A percentile compares a stretch with the other conserved stretches of the same genome.
phyloP scores from a whole-genome alignment of 2,888 invertebrate species.

The Laspeyria flexula region DNA sequence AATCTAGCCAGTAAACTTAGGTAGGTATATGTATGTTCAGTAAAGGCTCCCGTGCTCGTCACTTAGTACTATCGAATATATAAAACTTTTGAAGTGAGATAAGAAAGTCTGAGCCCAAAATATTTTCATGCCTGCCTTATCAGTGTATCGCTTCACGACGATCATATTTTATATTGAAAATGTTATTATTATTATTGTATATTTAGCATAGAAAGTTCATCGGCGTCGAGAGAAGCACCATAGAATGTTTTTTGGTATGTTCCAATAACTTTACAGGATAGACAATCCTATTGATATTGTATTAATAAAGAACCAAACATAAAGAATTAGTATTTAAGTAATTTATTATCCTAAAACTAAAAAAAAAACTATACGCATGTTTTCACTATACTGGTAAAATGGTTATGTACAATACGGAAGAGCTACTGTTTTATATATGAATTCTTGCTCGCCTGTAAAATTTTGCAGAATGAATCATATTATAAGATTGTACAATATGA shows the following conservation, averaged over 20 bases:
- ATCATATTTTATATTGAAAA: slow-evolving; percentile 69
- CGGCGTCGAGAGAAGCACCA: slow-evolving; percentile 80
- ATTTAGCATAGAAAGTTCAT: slow-evolving; percentile 85
- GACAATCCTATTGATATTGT: slow-evolving; percentile 86
- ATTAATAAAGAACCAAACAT: slow-evolving; percentile 87
- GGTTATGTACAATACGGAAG: slow-evolving; percentile 86
- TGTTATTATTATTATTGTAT: slow-evolving; percentile 66
- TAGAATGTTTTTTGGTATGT: slow-evolving; percentile 80
- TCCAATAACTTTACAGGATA: slow-evolving; percentile 83
- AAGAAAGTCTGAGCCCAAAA: slow-evolving; percentile 66
- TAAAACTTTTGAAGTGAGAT: slow-evolving; percentile 61
- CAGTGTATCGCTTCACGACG: slow-evolving; percentile 76
- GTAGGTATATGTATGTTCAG: too few relatives aligned
- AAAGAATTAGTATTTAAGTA: slow-evolving; percentile 86
- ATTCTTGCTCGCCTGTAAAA: slow-evolving; percentile 87
- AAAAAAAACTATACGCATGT: slow-evolving; percentile 86
- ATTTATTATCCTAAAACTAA: slow-evolving; percentile 86
- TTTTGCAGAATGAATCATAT: slow-evolving; percentile 86
- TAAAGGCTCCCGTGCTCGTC: slow-evolving; percentile 35
- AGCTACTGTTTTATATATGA: slow-evolving; percentile 87
- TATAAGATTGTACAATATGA: slow-evolving; percentile 87
- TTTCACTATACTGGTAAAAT: slow-evolving; percentile 87
- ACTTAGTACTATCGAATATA: slow-evolving; percentile 34
- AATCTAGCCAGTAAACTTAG: too few relatives aligned
- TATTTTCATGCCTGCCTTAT: slow-evolving; percentile 77